Evolutionary conservation across 2,113 vertebrate species (phyloP), one percentile per base, ranked within the genome.

Genomic region (Apaloderma vittatum): DNA sequence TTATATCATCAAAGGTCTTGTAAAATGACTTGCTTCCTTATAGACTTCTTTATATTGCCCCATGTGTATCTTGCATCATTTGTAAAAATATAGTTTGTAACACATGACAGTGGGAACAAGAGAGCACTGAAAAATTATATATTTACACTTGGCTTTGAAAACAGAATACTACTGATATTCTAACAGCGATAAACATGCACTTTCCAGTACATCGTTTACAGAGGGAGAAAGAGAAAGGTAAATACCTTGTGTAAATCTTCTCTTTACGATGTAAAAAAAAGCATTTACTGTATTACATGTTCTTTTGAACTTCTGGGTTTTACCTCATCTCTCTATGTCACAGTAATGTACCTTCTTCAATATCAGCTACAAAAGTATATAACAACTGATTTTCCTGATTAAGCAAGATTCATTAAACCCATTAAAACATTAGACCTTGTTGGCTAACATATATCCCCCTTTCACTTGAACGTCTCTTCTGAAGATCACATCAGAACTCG

Each of bases 1-100:
- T 88, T 70, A 59, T 92, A 52, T 54, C 36, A 40, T 40, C 74
- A 91, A 97, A 97, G 88, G 86, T 97, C 90, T 94, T 10, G 70
- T 66, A 23, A 55, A 97, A 89, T 54, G 2, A 23, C 72, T 81
- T 48, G 6, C 73, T 96, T 94, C 91, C 80, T 88, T 43, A 62
- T 46, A 27, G 4, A 62, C 45, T 37, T 62, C 45, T 95, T 71
- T 57, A 46, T 88, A 57, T 67, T 70, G 66, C 52, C 76, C 83
- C 52, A 55, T 13, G 21, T 68, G 83, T 58, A 27, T 5, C 20
- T 46, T 40, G 24, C 36, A 26, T 24, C n/a, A 61, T 80, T 62
- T 88, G 54, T 11, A 3, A 18, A 83, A 70, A 24, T n/a, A 3
- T 3, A 23, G 13, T 26, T 76, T 1, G 1, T 75, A 68, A 73